These are phyloP conservation scores for Melolontha melolontha DNA, from an alignment of 2,888 invertebrate species.

Conservation along the genomic window DNA sequence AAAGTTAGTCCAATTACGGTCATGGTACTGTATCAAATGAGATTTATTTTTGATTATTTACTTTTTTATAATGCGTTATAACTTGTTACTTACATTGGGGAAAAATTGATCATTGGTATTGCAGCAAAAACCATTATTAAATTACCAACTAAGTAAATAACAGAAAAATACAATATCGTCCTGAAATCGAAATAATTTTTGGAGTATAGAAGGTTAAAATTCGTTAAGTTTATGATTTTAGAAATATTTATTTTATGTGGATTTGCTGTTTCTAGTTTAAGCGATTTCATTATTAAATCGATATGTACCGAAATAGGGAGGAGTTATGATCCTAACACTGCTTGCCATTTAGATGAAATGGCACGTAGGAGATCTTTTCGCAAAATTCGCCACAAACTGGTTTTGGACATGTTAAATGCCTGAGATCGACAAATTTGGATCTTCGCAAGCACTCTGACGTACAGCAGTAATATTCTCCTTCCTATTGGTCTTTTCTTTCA, in stretches of 20 bases:
- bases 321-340: too few relatives aligned
- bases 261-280: not conserved
- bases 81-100: conserved; percentile 57
- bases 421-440: too few relatives aligned
- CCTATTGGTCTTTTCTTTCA: too few relatives aligned
- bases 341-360: too few relatives aligned
- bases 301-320: too few relatives aligned
- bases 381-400: too few relatives aligned
- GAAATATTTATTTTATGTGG: not conserved
- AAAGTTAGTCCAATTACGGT: conserved; percentile 70
- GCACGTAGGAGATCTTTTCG: too few relatives aligned
- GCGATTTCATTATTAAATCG: too few relatives aligned
- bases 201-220: too few relatives aligned
- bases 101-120: conserved; percentile 72
- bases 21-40: conserved; percentile 39
- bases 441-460: too few relatives aligned
- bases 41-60: not conserved
- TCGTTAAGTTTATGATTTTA: not conserved
- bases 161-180: conserved; percentile 89
- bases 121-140: conserved; percentile 79
- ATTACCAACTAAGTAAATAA: conserved; percentile 89
- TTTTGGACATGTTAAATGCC: too few relatives aligned
- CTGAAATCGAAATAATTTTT: conserved; percentile 64
- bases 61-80: not conserved
- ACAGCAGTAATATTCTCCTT: too few relatives aligned